Evolutionary conservation across 2,888 invertebrate species (phyloP).

Genomic region (Perdita meconis): DNA sequence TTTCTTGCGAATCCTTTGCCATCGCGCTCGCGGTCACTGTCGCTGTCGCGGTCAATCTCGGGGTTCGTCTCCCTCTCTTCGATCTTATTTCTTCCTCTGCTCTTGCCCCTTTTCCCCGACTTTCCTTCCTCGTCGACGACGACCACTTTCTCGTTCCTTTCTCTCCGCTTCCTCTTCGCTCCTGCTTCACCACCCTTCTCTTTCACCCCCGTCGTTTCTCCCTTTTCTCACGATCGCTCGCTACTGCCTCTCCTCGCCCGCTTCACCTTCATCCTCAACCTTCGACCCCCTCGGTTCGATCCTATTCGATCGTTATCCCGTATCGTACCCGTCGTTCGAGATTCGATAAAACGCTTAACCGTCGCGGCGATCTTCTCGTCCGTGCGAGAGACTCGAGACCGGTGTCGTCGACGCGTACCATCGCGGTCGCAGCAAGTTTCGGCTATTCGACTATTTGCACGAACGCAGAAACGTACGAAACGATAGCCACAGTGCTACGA

Average conservation of each 20-base stretch:
- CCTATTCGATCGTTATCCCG: conserved; percentile 5
- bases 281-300: conserved; percentile 22
- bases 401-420: conserved; percentile 30
- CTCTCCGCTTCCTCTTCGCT: not conserved
- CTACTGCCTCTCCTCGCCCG: conserved; percentile 16
- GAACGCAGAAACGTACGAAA: conserved; percentile 54
- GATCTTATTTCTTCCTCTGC: conserved; percentile 35
- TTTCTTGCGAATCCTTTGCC: conserved; percentile 49
- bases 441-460: conserved; percentile 70
- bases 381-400: conserved; percentile 4
- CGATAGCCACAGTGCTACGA: conserved; percentile 63
- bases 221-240: not conserved
- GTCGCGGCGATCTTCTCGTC: conserved; percentile 3
- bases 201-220: not conserved
- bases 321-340: not conserved
- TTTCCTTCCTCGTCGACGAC: not conserved
- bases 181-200: not conserved
- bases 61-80: conserved; percentile 18
- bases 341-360: not conserved
- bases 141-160: conserved; percentile 9
- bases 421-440: conserved; percentile 71
- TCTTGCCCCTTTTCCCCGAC: conserved; percentile 32
- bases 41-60: conserved; percentile 12
- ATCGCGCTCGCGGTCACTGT: conserved; percentile 28
- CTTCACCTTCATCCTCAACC: not conserved